phyloP scores from a whole-genome alignment of 2,113 vertebrate genomes.

The Electrona antarctica region DNA sequence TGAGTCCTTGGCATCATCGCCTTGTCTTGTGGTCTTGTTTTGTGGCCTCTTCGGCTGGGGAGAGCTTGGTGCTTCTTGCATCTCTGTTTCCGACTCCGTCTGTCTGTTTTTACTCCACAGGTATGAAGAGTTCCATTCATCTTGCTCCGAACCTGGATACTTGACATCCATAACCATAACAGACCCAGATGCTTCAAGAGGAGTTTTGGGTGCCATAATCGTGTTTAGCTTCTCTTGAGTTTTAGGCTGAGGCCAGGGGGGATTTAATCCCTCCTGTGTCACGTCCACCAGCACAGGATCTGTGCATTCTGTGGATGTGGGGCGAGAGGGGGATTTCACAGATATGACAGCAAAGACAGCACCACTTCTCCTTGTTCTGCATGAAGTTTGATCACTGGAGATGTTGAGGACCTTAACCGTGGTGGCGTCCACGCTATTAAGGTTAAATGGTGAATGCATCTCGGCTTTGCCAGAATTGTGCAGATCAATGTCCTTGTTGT shows the following conservation, averaged over 20 bases:
- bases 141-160: slow-evolving; percentile 10
- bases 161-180: slow-evolving; percentile 8
- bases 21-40: slow-evolving; percentile 58
- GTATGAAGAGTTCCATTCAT: slow-evolving; percentile 27
- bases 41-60: slow-evolving; percentile 54
- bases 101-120: slow-evolving; percentile 52
- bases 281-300: background rate
- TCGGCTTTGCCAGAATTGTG: slow-evolving; percentile 4
- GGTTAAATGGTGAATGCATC: background rate
- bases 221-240: slow-evolving; percentile 63
- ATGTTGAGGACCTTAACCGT: slow-evolving; percentile 63
- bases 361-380: slow-evolving; percentile 49
- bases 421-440: slow-evolving; percentile 29
- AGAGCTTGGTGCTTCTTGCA: slow-evolving; percentile 28
- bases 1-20: slow-evolving; percentile 68
- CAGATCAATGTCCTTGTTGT: background rate
- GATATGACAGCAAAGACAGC: slow-evolving; percentile 74
- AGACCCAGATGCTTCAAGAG: slow-evolving; percentile 14
- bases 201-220: slow-evolving; percentile 58
- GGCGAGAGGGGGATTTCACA: slow-evolving; percentile 53
- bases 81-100: slow-evolving; percentile 33
- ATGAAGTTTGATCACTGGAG: slow-evolving; percentile 42
- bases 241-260: slow-evolving; percentile 10
- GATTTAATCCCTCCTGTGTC: background rate
- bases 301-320: slow-evolving; percentile 14